Evolutionary conservation across 2,797 vertebrate species (phyloP).

Genomic region (Brotula barbata): DNA sequence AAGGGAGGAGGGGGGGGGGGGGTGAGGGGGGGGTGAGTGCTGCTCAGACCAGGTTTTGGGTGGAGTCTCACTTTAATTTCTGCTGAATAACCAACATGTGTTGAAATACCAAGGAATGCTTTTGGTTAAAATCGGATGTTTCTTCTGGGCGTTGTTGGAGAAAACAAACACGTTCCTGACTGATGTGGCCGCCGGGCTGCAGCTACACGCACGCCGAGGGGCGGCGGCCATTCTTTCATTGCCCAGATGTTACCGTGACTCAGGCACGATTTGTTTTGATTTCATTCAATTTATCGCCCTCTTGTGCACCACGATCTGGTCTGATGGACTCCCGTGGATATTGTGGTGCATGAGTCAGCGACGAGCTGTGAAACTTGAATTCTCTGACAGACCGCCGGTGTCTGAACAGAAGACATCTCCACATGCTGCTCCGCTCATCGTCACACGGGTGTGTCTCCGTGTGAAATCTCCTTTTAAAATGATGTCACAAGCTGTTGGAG

Average conservation of each 20-base stretch:
- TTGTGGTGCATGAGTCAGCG: not conserved
- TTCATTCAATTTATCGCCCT: not conserved
- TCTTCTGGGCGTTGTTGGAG: conserved; percentile 26
- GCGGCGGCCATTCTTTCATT: conserved; percentile 10
- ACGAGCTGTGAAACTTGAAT: not conserved
- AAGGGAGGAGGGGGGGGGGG: too few species aligned
- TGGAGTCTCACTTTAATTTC: too few species aligned
- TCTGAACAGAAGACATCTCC: conserved; percentile 13
- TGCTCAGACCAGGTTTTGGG: too few species aligned
- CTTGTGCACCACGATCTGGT: not conserved
- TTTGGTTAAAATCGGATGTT: conserved; percentile 18
- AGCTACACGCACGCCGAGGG: conserved; percentile 37
- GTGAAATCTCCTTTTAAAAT: conserved; percentile 53
- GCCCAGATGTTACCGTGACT: conserved; percentile 10
- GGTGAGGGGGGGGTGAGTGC: too few species aligned
- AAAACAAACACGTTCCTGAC: conserved; percentile 42
- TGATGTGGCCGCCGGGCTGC: conserved; percentile 46
- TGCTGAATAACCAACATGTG: not conserved
- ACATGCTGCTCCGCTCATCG: conserved; percentile 9
- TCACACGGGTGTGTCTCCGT: conserved; percentile 51
- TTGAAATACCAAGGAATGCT: conserved; percentile 10
- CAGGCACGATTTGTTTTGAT: not conserved
- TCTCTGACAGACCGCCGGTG: conserved; percentile 2
- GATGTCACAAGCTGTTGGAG: conserved; percentile 46
- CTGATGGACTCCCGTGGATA: not conserved